Evolutionary conservation across 2,113 vertebrate species (phyloP).

Genomic region (Bothrops jararaca): DNA sequence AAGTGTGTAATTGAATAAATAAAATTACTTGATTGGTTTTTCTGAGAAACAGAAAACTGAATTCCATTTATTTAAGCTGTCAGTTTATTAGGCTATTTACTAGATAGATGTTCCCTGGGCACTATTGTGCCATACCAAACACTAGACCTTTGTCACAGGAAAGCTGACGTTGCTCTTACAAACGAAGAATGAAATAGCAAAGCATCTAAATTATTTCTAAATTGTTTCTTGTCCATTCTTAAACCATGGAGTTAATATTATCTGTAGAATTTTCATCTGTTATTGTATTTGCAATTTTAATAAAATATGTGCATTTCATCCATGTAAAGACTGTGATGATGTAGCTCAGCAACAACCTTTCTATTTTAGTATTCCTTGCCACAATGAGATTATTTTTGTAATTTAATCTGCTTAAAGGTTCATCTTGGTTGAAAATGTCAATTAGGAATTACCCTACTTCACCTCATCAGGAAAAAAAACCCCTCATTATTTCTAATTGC

Average conservation of each 20-base stretch:
- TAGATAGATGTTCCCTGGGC: neutral
- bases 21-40: neutral
- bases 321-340: neutral
- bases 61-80: neutral
- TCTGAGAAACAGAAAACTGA: neutral
- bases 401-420: slow-evolving; percentile 37
- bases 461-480: neutral
- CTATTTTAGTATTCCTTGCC: slow-evolving; percentile 27
- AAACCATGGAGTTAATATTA: rapidly evolving
- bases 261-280: neutral
- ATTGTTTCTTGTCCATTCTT: neutral
- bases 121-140: neutral
- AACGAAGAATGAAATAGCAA: neutral
- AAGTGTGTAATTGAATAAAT: neutral
- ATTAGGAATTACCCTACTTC: neutral
- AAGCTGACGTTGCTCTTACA: neutral
- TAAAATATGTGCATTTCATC: neutral
- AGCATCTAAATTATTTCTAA: neutral
- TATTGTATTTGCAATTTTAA: neutral
- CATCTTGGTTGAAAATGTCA: neutral
- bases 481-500: neutral
- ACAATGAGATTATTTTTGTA: slow-evolving; percentile 46
- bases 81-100: neutral
- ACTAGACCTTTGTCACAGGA: neutral
- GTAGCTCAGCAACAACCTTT: slow-evolving; percentile 11